These are phyloP conservation scores for Sipha maydis DNA, from an alignment of 2,888 invertebrate species.

Conservation along the genomic window DNA sequence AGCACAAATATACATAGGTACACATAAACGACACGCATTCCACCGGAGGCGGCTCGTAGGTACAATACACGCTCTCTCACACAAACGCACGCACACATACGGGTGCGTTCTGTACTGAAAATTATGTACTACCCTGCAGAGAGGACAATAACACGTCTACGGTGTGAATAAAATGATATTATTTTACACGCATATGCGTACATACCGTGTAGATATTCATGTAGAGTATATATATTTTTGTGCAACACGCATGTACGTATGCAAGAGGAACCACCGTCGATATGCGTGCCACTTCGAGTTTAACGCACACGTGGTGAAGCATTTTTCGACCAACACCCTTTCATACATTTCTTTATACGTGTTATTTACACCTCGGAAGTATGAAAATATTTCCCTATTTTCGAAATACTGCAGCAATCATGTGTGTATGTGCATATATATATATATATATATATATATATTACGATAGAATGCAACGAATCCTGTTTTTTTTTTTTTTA, in stretches of 20 bases:
- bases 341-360: too few species aligned
- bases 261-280: background rate
- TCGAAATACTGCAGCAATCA: too few species aligned
- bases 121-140: slow-evolving; percentile 33
- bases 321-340: background rate
- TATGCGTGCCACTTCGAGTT: background rate
- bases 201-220: background rate
- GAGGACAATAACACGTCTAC: slow-evolving; percentile 13
- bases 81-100: background rate
- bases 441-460: background rate
- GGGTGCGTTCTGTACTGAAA: background rate
- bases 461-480: background rate
- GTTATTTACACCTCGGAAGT: too few species aligned
- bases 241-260: background rate
- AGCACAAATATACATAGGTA: background rate
- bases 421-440: too few species aligned
- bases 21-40: slow-evolving; percentile 43
- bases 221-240: background rate
- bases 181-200: background rate
- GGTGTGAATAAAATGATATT: background rate
- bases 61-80: background rate
- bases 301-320: background rate
- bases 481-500: background rate
- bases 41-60: slow-evolving; percentile 19
- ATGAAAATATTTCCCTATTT: too few species aligned